Evolutionary conservation across 2,888 invertebrate species (phyloP), one percentile per base, ranked within the genome.

Genomic region (Teleiodes luculella): DNA sequence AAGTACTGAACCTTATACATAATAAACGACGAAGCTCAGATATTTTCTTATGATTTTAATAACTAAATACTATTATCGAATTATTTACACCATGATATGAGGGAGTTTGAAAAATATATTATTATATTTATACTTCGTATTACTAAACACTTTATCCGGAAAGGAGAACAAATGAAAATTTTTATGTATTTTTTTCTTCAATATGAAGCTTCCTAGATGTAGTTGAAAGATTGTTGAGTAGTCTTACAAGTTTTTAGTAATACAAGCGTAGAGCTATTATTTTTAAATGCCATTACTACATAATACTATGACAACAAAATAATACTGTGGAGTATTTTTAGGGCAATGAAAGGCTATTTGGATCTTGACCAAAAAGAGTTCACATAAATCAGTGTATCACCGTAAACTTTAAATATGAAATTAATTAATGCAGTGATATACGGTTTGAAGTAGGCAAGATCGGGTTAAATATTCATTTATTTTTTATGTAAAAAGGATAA

Each of bases 21-120:
- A 80, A 80, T 85, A 86, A 86, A 85, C 80, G 83, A 84, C 83
- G 70, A 89, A 89, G 88, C 88, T 89, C 88, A 89, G 86, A 86
- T 86, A 87, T 85, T 83, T 24, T 80, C 83, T 83, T 84, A 81
- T 75, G 76, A 83, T 76, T 77, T 73, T 81, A 39, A 28, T 39
- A 39, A 41, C 51, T 78, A 79, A 37, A 46, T 51, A 48, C 46
- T 57, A 51, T 46, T 47, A 35, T 57, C 72, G 76, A 77, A 78
- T 76, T 88, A 88, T 86, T 62, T 87, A 88, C 87, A 87, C 69
- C 67, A 80, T 88, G 88, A 88, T 89, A 88, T 88, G 89, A 86
- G 66, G 70, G 75, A 47, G 37, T 47, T 37, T 53, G 47, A 49
- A 49, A 49, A 49, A 49, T 49, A 49, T 49, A 49, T 30, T n/a